phyloP scores from a whole-genome alignment of 2,113 vertebrate species.

The Pycnonotus jocosus region DNA sequence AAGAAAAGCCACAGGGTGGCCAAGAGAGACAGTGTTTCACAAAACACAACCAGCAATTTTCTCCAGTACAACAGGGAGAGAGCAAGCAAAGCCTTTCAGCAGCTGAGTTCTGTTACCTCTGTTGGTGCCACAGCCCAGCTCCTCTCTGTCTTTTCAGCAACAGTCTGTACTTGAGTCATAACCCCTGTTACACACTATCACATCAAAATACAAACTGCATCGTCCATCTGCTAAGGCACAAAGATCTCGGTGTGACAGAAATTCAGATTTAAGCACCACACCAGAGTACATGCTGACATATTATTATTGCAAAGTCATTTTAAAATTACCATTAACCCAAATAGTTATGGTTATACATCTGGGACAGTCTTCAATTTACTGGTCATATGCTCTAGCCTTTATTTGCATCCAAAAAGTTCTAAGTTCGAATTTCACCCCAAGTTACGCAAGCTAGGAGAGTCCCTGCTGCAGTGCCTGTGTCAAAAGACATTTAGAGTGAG shows the following conservation, averaged over 20 bases:
- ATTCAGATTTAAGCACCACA: not conserved
- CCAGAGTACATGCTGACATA: not conserved
- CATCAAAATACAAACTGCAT: not conserved
- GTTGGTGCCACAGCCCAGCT: not conserved
- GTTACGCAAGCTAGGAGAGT: not conserved
- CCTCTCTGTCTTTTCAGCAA: not conserved
- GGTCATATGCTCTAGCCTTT: not conserved
- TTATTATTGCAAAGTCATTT: not conserved
- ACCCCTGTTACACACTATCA: not conserved
- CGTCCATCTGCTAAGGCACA: not conserved
- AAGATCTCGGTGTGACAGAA: not conserved
- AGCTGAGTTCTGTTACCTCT: not conserved
- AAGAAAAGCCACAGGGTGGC: not conserved
- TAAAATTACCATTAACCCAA: not conserved
- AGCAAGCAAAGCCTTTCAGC: fast-evolving
- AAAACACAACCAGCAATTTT: not conserved
- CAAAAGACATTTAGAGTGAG: not conserved
- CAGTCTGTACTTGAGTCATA: not conserved
- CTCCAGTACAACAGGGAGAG: not conserved
- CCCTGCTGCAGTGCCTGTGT: not conserved
- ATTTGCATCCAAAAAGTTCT: not conserved
- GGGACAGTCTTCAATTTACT: not conserved
- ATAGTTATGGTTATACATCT: not conserved
- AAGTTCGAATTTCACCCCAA: not conserved
- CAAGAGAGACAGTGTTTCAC: not conserved